Base-by-base conservation (phyloP, 2,888 invertebrate genomes). In the Catotricha subobsoleta region DNA sequence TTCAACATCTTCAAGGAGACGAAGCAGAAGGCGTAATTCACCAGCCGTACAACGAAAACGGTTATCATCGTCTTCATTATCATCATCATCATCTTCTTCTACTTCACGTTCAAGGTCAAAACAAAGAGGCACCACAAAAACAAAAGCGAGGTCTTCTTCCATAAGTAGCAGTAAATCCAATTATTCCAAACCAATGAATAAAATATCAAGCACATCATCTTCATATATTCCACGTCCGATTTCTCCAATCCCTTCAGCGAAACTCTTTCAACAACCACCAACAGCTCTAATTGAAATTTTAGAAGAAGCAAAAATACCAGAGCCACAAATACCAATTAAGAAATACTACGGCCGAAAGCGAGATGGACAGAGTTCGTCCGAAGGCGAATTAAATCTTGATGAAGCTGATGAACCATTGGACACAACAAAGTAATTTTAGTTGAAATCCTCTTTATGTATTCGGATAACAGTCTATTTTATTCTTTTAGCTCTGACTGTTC, bases 331-430 rank as follows among this genome's bases (percentile, higher is more conserved):
- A 5, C 60, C 67, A 2, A 51, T 67, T 2, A 67, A 68, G 41
- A 62, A 71, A 43, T 72, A 72, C 51, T 72, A 72, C 49, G 72
- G 72, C 19, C 58, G 71, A 30, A 68, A 65, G 48, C 66, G 66
- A 43, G 69, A 67, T 28, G 66, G 68, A 48, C 65, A 67, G 33
- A 67, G 69, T 28, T 68, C 69, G 1, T 66, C 67, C 7, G 54
- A 64, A 19, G 60, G 33, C 31, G 34, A 41, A 16, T 10, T 33
- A 7, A 33, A 28, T 18, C 39, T 9, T 15, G 33, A 39, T n/a
- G 41, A 44, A 28, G 20, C 40, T 19, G 30, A 39, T n/a, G n/a
- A n/a, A 19, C 30, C 36, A 15, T 37, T 29, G 39, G 59, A 57
- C 21, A 45, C 44, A 13, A 43, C 44, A 21, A n/a, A n/a, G n/a